These are phyloP conservation scores for Astyanax mexicanus DNA, from an alignment of 2,797 vertebrate genomes.

Conservation along the genomic window DNA sequence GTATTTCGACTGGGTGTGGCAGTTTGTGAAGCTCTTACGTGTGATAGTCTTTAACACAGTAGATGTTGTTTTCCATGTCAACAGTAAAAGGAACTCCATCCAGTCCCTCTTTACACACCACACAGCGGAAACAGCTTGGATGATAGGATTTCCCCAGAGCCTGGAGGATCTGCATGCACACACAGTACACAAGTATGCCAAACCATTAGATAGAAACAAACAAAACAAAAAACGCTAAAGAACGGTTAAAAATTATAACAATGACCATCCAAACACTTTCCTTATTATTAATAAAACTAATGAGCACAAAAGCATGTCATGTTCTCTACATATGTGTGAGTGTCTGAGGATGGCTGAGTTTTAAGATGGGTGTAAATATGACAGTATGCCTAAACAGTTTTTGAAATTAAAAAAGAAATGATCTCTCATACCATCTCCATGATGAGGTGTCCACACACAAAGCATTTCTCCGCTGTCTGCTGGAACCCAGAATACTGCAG, in stretches of 20 bases:
- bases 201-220: conserved; percentile 24
- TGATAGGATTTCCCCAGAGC: conserved; percentile 98
- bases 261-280: not conserved
- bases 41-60: conserved; percentile 99
- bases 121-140: conserved; percentile 97
- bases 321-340: not conserved
- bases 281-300: too few relatives aligned
- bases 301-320: not conserved
- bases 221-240: not conserved
- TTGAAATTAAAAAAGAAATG: not conserved
- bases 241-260: not conserved
- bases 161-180: conserved; percentile 89
- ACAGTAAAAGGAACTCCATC: conserved; percentile 98
- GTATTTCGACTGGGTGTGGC: too few relatives aligned
- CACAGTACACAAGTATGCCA: conserved; percentile 53
- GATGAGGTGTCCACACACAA: conserved; percentile 98
- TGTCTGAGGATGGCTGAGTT: not conserved
- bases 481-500: conserved; percentile 98
- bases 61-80: conserved; percentile 96
- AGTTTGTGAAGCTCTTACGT: conserved; percentile 88
- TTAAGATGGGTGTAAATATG: not conserved
- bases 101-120: conserved; percentile 94
- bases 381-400: not conserved
- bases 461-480: conserved; percentile 98
- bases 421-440: conserved; percentile 95